phyloP scores from a whole-genome alignment of 2,888 invertebrate genomes.

The Andrena hattorfiana region DNA sequence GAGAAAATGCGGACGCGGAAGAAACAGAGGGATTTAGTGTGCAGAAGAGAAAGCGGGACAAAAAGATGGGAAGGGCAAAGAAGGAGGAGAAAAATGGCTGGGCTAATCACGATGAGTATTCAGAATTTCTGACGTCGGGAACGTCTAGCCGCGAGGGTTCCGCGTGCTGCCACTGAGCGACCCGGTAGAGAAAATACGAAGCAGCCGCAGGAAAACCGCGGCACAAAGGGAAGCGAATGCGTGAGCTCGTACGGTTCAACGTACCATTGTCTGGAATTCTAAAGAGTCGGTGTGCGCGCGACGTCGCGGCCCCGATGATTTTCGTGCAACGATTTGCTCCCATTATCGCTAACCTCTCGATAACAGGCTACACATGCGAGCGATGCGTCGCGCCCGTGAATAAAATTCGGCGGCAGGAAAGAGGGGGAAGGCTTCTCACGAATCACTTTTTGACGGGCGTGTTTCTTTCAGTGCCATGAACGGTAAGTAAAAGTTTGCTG shows the following conservation, averaged over 20 bases:
- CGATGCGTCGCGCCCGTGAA: not conserved
- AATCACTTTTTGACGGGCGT: not conserved
- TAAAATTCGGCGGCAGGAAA: not conserved
- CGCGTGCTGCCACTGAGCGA: conserved; percentile 47
- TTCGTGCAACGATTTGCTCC: conserved; percentile 37
- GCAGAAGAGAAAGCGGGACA: not conserved
- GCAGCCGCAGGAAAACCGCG: conserved; percentile 31
- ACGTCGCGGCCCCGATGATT: conserved; percentile 39
- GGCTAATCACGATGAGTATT: conserved; percentile 68
- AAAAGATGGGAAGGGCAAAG: not conserved
- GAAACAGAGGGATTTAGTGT: not conserved
- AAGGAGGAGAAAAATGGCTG: not conserved
- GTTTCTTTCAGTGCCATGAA: not conserved
- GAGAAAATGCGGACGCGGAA: not conserved
- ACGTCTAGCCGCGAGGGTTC: conserved; percentile 39
- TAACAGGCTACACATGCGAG: no score
- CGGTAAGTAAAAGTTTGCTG: not conserved
- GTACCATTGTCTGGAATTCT: conserved; percentile 56
- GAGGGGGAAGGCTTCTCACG: not conserved
- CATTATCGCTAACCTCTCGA: no score
- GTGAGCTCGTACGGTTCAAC: conserved; percentile 47
- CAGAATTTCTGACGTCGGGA: conserved; percentile 53
- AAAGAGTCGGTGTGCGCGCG: conserved; percentile 40
- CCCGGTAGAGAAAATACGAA: conserved; percentile 46
- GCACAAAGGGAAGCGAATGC: conserved; percentile 46